Conservation (phyloP, 2,797 vertebrate genomes). For the Chrysocyon brachyurus region DNA sequence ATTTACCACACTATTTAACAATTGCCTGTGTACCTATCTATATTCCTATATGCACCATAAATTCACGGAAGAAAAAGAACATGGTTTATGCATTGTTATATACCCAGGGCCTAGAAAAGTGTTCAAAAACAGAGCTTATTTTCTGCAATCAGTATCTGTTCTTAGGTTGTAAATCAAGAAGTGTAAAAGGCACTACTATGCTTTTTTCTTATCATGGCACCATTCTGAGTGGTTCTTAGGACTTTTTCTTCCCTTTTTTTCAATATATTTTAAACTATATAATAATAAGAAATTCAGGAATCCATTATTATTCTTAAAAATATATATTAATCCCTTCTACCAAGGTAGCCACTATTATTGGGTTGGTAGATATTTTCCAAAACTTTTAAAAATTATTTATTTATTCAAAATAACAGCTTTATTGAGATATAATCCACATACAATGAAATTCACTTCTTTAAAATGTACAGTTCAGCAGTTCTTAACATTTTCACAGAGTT, state of each 20-base stretch:
- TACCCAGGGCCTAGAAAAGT: not conserved
- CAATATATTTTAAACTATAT: constrained; percentile 30
- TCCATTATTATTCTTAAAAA: constrained; percentile 8
- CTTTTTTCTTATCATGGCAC: not conserved
- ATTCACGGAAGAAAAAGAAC: constrained; percentile 30
- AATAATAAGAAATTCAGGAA: not conserved
- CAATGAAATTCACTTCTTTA: not conserved
- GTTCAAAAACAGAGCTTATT: not conserved
- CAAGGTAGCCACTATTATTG: not conserved
- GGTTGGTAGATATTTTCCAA: not conserved
- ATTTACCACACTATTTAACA: not conserved
- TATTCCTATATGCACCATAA: not conserved
- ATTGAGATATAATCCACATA: not conserved
- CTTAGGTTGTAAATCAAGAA: not conserved
- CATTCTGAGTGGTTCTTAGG: not conserved
- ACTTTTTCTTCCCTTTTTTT: not conserved
- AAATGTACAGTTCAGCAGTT: not conserved
- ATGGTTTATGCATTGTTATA: not conserved
- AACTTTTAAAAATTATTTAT: not conserved
- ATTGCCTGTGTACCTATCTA: not conserved
- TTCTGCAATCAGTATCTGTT: constrained; percentile 5
- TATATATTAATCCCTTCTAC: not conserved
- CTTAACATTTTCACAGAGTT: not conserved
- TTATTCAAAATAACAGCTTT: not conserved
- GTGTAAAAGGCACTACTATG: not conserved